Evolutionary conservation across 2,888 invertebrate genomes (phyloP), one percentile per base, ranked within the genome.

Genomic region (Noctua pronuba): DNA sequence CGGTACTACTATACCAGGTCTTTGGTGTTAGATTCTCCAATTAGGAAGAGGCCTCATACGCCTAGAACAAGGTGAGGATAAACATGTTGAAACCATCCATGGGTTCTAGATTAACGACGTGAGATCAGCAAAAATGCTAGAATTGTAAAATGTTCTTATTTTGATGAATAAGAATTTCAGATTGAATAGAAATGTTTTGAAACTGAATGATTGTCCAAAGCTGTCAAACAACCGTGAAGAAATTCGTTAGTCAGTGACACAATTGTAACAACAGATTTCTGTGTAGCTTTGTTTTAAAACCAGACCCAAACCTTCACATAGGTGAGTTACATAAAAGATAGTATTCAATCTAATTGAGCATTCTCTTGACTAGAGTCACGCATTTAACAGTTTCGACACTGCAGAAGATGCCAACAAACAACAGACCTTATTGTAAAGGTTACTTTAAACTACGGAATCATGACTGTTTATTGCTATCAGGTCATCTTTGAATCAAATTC

Each of bases 1-100:
- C 93, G 93, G 66, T 94, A 95, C 79, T 95, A 95, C 89, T 96
- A 95, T 84, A 94, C 94, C 10, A 91, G 94, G 72, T 95, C 95
- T 7, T 83, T 94, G 81, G 91, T 93, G 52, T 75, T 93, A 64
- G 94, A 94, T 46, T 86, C 91, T 35, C 91, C 93, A 5, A 82
- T 84, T 13, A 91, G 83, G 80, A 91, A 88, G 73, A 88, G 88
- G 65, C 83, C 88, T 16, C 85, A 84, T 41, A 83, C 88, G 38
- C 84, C 91, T 11, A 90, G 92, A 84, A 83, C 87, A 85, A 94
- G 95, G 95, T 95, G 89, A 94, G 91, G 65, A 24, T 7, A 31
- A 8, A 44, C 1, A 52, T 24, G 1, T 38, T 44, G 21, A 21
- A 0, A 28, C 44, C 21, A 55, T 21, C 6, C 0, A 52, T 52